These are phyloP conservation scores for Drosophila niveifrons DNA, from an alignment of 2,888 invertebrate genomes.

Conservation along the genomic window DNA sequence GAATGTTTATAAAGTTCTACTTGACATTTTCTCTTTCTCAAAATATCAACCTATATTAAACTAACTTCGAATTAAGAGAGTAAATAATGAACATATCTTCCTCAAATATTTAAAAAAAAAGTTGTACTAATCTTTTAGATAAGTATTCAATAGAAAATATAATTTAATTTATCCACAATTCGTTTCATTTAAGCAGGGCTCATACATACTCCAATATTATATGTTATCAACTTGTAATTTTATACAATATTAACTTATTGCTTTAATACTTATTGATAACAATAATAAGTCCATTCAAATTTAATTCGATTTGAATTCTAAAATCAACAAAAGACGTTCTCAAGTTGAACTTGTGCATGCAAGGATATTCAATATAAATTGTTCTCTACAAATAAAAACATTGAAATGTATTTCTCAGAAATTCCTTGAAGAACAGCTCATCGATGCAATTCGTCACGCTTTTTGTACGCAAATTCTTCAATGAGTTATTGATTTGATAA, in stretches of 20 bases:
- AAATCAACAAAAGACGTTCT: background rate
- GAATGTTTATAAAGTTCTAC: background rate
- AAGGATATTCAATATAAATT: background rate
- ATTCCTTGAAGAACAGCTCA: slow-evolving; percentile 21
- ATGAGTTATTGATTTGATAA: slow-evolving; percentile 54
- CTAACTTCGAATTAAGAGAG: too few species aligned
- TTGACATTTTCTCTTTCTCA: background rate
- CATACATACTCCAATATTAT: too few species aligned
- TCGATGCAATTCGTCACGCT: slow-evolving; percentile 22
- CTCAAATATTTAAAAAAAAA: too few species aligned
- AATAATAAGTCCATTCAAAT: too few species aligned
- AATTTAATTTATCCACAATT: too few species aligned
- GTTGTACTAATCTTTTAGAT: too few species aligned
- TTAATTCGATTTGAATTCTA: background rate
- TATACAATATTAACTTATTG: too few species aligned
- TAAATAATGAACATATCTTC: too few species aligned
- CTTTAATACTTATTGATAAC: too few species aligned
- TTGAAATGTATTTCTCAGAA: slow-evolving; percentile 4
- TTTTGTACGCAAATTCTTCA: slow-evolving; percentile 27
- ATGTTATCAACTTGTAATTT: too few species aligned
- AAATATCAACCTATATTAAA: background rate
- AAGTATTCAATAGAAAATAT: too few species aligned
- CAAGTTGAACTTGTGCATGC: background rate
- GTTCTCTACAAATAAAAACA: background rate
- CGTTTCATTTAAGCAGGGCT: too few species aligned